These are phyloP conservation scores for Parthenolecanium corni DNA, from an alignment of 2,888 invertebrate species.

Conservation along the genomic window DNA sequence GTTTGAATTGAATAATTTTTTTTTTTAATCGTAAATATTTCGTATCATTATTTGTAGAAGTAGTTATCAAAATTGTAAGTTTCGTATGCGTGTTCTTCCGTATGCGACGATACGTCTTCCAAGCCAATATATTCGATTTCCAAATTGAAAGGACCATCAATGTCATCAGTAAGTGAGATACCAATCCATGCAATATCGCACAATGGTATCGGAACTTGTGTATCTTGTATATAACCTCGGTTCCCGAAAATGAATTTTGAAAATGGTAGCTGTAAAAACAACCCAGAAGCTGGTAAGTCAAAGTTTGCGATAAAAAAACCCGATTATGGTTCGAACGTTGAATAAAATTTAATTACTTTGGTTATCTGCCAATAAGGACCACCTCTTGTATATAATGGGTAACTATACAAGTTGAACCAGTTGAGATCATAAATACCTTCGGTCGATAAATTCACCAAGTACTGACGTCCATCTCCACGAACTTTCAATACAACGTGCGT, in stretches of 20 bases:
- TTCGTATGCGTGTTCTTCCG: constrained; percentile 87
- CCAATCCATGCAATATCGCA: constrained; percentile 61
- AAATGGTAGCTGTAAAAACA: constrained; percentile 83
- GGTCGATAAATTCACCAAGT: constrained; percentile 65
- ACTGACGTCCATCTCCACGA: constrained; percentile 88
- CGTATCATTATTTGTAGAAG: too few relatives aligned
- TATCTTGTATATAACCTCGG: constrained; percentile 78
- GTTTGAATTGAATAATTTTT: too few relatives aligned
- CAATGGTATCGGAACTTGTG: constrained; percentile 52
- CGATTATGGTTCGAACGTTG: not conserved
- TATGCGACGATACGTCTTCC: constrained; percentile 64
- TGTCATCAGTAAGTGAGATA: constrained; percentile 66
- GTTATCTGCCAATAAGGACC: constrained; percentile 96
- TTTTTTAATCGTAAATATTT: too few relatives aligned
- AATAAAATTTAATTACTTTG: constrained; percentile 46
- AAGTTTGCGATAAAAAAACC: not conserved
- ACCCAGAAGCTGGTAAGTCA: constrained; percentile 5
- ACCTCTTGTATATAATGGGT: constrained; percentile 81
- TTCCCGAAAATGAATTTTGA: constrained; percentile 76
- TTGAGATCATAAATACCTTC: constrained; percentile 67
- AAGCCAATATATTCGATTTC: constrained; percentile 90
- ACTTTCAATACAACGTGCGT: constrained; percentile 65
- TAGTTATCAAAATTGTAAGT: constrained; percentile 50
- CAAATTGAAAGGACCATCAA: constrained; percentile 71
- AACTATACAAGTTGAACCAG: constrained; percentile 84